phyloP scores from a whole-genome alignment of 2,113 vertebrate species.

The Hippoglossus stenolepis region DNA sequence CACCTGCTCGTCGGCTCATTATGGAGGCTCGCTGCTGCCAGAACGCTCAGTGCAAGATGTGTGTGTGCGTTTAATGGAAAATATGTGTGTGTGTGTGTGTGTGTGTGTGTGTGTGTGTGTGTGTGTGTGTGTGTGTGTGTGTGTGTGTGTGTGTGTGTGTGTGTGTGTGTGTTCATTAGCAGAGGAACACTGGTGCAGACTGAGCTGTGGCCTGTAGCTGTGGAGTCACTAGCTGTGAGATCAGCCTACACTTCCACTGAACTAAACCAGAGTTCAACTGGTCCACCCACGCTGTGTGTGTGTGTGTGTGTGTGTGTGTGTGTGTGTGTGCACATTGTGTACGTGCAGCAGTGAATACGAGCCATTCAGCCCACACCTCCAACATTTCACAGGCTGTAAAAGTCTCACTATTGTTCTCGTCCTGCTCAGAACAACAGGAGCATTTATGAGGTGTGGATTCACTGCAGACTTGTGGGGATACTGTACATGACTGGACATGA shows the following conservation, averaged over 20 bases:
- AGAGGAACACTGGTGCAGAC: neutral
- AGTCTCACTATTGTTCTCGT: conserved; percentile 47
- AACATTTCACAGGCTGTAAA: conserved; percentile 9
- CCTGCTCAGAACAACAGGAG: conserved; percentile 5
- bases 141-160: too few species aligned
- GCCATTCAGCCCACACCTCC: conserved; percentile 53
- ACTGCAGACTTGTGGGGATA: neutral
- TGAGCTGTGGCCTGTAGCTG: conserved; percentile 19
- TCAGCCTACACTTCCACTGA: conserved; percentile 44
- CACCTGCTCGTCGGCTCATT: too few species aligned
- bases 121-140: too few species aligned
- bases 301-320: conserved; percentile 18
- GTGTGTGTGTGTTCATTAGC: neutral
- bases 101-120: too few species aligned
- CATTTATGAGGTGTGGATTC: conserved; percentile 16
- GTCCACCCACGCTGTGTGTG: conserved; percentile 40
- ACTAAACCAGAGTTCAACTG: conserved; percentile 23
- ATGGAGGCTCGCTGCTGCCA: too few species aligned
- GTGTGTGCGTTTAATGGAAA: too few species aligned
- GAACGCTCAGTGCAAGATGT: too few species aligned
- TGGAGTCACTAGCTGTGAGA: conserved; percentile 38
- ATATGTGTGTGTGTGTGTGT: too few species aligned
- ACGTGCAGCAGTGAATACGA: conserved; percentile 24
- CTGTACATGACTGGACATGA: conserved; percentile 35
- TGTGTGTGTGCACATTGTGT: conserved; percentile 9